Evolutionary conservation across 2,888 invertebrate genomes (phyloP).

Genomic region (Dermolepida albohirtum): DNA sequence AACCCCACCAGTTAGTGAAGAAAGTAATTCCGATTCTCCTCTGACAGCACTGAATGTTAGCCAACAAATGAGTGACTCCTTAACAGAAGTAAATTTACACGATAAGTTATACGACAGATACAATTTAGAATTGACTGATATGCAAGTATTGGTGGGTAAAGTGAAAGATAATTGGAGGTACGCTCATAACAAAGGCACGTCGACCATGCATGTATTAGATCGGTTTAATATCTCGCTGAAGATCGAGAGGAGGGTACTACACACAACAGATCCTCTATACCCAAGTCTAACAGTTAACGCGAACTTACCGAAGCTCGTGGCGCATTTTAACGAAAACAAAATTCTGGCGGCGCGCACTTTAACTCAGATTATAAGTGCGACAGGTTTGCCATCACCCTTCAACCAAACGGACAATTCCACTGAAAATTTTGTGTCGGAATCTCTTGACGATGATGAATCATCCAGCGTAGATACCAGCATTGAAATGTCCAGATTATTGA

Average conservation of each 20-base stretch:
- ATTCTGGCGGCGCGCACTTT: constrained; percentile 75
- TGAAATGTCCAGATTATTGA: constrained; percentile 74
- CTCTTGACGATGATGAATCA: constrained; percentile 64
- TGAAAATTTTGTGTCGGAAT: constrained; percentile 48
- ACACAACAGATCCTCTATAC: constrained; percentile 87
- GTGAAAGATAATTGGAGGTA: constrained; percentile 92
- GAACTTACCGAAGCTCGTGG: constrained; percentile 86
- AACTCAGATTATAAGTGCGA: constrained; percentile 62
- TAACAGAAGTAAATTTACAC: constrained; percentile 74
- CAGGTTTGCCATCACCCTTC: constrained; percentile 66
- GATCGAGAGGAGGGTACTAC: constrained; percentile 83
- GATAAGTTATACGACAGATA: constrained; percentile 83
- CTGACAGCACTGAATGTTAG: constrained; percentile 55
- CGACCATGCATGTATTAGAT: constrained; percentile 83
- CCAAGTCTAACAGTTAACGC: constrained; percentile 87
- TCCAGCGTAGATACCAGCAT: constrained; percentile 66
- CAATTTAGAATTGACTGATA: constrained; percentile 81
- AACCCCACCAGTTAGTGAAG: constrained; percentile 85
- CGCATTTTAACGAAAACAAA: constrained; percentile 93
- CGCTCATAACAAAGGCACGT: constrained; percentile 86
- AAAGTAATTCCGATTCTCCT: constrained; percentile 70
- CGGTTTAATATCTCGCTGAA: constrained; percentile 71
- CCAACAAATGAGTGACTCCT: constrained; percentile 51
- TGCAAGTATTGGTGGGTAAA: constrained; percentile 89
- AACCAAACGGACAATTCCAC: constrained; percentile 56